Evolutionary conservation across 2,888 invertebrate genomes (phyloP), one percentile per base, ranked within the genome.

Genomic region (Trachelus troglodyta): DNA sequence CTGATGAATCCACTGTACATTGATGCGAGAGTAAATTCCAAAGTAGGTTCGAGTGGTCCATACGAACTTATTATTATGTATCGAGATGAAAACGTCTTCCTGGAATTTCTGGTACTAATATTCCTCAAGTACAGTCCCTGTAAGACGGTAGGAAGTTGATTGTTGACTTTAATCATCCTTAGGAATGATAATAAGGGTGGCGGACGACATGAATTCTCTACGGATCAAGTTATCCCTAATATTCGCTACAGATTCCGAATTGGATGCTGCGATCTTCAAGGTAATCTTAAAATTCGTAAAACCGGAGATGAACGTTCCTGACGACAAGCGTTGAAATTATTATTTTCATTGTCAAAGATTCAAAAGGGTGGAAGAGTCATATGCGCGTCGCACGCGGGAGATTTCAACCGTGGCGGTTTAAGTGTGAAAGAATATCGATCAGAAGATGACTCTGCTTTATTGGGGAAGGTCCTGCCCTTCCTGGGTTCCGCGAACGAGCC

Each of bases 341-440:
- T 40, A 12, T 40, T 23, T 56, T 56, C 56, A 23, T 23, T 0
- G 9, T 56, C 2, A 6, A 56, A 56, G 23, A 23, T 56, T 23
- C 23, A 56, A 56, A 56, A 23, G 56, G 56, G 56, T 56, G 23
- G 23, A 56, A 56, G 56, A 56, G 56, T 56, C 56, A 56, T 56
- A 56, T 56, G 56, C 9, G 56, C 56, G 23, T 56, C 56, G 56
- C 23, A 56, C 9, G 15, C 9, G 23, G 56, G 56, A 56, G 56
- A 56, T 56, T 56, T 56, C 9, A 56, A 56, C 56, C 56, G 56
- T 56, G 56, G 56, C 56, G 56, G 71, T 71, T 33, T 71, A 71
- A 74, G 77, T 71, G 75, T 75, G 77, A 77, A 77, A 77, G 77
- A 77, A 75, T 77, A 77, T 77, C 77, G 77, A 77, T 77, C 77